phyloP scores from a whole-genome alignment of 2,888 invertebrate genomes.

The Agrotis ipsilon region DNA sequence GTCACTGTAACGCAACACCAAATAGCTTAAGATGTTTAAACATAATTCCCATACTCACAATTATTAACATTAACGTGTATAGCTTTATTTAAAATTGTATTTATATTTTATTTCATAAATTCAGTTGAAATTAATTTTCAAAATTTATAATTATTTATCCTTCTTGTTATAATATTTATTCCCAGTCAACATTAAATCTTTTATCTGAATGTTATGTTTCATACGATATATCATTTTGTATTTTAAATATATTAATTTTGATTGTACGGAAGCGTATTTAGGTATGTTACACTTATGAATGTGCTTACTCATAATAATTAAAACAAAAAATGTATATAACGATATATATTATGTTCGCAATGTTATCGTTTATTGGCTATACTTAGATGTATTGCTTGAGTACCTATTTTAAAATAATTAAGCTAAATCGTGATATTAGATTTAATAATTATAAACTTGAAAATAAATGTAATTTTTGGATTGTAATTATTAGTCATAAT shows the following conservation, averaged over 20 bases:
- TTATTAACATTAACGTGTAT: slow-evolving; percentile 56
- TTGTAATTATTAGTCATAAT: slow-evolving; percentile 90
- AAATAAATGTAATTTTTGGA: slow-evolving; percentile 90
- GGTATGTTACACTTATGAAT: slow-evolving; percentile 68
- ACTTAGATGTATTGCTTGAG: slow-evolving; percentile 85
- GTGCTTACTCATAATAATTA: slow-evolving; percentile 70
- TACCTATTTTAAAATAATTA: slow-evolving; percentile 87
- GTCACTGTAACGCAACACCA: slow-evolving; percentile 89
- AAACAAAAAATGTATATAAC: slow-evolving; percentile 71
- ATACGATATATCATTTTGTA: slow-evolving; percentile 43
- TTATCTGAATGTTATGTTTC: slow-evolving; percentile 43
- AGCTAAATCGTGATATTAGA: slow-evolving; percentile 91
- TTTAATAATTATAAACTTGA: slow-evolving; percentile 89
- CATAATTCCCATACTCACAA: slow-evolving; percentile 71
- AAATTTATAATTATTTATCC: not conserved
- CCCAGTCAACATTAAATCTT: slow-evolving; percentile 33
- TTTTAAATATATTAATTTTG: slow-evolving; percentile 43
- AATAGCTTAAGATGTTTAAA: slow-evolving; percentile 83
- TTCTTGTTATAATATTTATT: slow-evolving; percentile 22
- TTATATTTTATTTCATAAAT: slow-evolving; percentile 8
- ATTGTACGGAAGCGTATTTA: slow-evolving; percentile 61
- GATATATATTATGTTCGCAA: slow-evolving; percentile 78
- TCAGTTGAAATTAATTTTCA: not conserved
- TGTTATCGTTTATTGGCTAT: slow-evolving; percentile 83
- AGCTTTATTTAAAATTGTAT: slow-evolving; percentile 37